These are phyloP conservation scores for Coryphaenoides rupestris DNA, from an alignment of 2,113 vertebrate species.

Conservation along the genomic window DNA sequence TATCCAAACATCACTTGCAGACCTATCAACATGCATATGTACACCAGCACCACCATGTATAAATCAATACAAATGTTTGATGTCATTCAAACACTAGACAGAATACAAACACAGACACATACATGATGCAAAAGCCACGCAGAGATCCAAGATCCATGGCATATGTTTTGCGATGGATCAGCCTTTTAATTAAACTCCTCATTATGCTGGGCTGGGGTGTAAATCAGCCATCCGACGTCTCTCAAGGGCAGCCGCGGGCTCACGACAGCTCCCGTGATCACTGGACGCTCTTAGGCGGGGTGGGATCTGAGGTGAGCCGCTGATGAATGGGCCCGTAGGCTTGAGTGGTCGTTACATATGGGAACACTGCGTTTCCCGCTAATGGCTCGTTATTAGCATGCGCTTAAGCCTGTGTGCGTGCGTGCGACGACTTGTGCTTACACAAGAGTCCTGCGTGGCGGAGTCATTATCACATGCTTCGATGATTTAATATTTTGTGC, in stretches of 20 bases:
- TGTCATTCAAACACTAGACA: too few species aligned
- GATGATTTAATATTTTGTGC: background rate
- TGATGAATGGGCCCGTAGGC: slow-evolving; percentile 10
- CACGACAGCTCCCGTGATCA: slow-evolving; percentile 24
- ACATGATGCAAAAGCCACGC: background rate
- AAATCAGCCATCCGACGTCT: slow-evolving; percentile 6
- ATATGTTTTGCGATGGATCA: too few species aligned
- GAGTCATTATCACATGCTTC: background rate
- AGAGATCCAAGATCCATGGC: background rate
- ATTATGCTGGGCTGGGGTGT: background rate
- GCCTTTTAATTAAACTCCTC: background rate
- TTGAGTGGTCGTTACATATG: slow-evolving; percentile 34
- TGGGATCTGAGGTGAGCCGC: background rate
- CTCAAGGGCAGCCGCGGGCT: slow-evolving; percentile 32
- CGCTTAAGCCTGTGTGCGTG: background rate
- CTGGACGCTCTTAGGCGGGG: slow-evolving; percentile 18
- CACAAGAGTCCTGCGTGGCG: too few species aligned
- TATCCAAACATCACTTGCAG: too few species aligned
- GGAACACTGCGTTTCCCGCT: slow-evolving; percentile 21
- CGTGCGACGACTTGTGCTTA: too few species aligned
- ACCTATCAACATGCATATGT: too few species aligned
- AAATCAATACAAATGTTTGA: too few species aligned
- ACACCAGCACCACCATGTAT: too few species aligned
- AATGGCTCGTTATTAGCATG: slow-evolving; percentile 14
- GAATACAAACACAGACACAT: too few species aligned